phyloP scores from a whole-genome alignment of 2,797 vertebrate genomes.

The Botia kubotai region DNA sequence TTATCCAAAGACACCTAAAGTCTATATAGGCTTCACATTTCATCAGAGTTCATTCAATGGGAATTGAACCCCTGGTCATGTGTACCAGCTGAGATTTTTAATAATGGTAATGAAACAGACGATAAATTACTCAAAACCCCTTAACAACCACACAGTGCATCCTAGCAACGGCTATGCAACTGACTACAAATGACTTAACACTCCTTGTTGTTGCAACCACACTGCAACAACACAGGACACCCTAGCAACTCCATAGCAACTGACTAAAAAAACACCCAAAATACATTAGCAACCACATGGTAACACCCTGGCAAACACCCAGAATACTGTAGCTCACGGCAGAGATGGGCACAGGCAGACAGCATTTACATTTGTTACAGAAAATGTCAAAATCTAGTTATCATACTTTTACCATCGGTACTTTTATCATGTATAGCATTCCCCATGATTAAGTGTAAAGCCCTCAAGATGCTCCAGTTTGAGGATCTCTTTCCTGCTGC shows the following conservation, averaged over 20 bases:
- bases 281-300: not conserved
- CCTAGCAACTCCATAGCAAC: not conserved
- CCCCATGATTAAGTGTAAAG: slow-evolving; percentile 18
- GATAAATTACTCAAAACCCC: not conserved
- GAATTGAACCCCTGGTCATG: too few species aligned
- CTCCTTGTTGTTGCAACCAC: not conserved
- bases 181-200: not conserved
- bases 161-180: not conserved
- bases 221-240: not conserved
- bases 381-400: slow-evolving; percentile 14
- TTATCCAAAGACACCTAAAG: too few species aligned
- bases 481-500: not conserved
- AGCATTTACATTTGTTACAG: not conserved
- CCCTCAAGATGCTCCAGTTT: slow-evolving; percentile 12
- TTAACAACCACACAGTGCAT: not conserved
- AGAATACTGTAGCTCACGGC: not conserved
- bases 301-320: not conserved
- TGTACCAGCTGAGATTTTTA: too few species aligned
- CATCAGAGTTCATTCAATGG: too few species aligned
- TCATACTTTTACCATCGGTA: slow-evolving; percentile 9
- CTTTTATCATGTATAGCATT: slow-evolving; percentile 8
- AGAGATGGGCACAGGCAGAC: not conserved
- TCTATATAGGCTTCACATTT: too few species aligned
- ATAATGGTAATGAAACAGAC: not conserved
- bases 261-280: not conserved